Percentiles rank a stretch among this genome's conserved stretches.
phyloP scores from a whole-genome alignment of 2,113 vertebrate species.

The Xiphophorus hellerii region DNA sequence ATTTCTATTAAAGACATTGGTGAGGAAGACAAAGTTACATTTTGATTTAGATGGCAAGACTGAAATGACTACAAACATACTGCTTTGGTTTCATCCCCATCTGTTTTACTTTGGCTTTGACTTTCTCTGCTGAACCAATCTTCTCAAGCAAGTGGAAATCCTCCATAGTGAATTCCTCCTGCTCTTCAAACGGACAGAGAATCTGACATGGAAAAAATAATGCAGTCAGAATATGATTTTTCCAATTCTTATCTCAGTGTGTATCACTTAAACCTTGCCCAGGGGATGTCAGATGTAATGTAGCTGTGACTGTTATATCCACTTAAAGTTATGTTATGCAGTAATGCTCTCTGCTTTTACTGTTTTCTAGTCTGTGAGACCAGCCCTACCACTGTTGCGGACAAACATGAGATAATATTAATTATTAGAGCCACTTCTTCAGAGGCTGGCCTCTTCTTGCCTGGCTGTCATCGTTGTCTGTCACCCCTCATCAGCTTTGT shows the following conservation, averaged over 20 bases:
- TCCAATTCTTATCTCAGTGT: slow-evolving; percentile 39
- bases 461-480: slow-evolving; percentile 55
- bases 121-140: slow-evolving; percentile 86
- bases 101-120: slow-evolving; percentile 88
- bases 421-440: slow-evolving; percentile 63
- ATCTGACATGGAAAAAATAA: slow-evolving; percentile 78
- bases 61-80: slow-evolving; percentile 66
- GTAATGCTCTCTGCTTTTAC: not conserved
- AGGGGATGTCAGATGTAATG: slow-evolving; percentile 53
- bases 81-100: slow-evolving; percentile 80
- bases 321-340: slow-evolving; percentile 35
- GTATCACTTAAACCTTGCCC: slow-evolving; percentile 48
- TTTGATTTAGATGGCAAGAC: slow-evolving; percentile 5
- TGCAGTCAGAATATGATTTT: slow-evolving; percentile 39
- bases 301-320: slow-evolving; percentile 32
- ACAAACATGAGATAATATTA: slow-evolving; percentile 66
- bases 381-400: slow-evolving; percentile 36
- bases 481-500: slow-evolving; percentile 56
- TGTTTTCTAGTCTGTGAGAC: slow-evolving; percentile 45
- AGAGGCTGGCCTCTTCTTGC: slow-evolving; percentile 55
- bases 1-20: not conserved
- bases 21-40: not conserved
- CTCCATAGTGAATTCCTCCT: slow-evolving; percentile 84
- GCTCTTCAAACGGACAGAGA: slow-evolving; percentile 84
- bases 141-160: slow-evolving; percentile 94